Percentiles rank a stretch among this genome's conserved stretches.
phyloP scores from a whole-genome alignment of 2,888 invertebrate genomes.

The Loripinus fragilis region DNA sequence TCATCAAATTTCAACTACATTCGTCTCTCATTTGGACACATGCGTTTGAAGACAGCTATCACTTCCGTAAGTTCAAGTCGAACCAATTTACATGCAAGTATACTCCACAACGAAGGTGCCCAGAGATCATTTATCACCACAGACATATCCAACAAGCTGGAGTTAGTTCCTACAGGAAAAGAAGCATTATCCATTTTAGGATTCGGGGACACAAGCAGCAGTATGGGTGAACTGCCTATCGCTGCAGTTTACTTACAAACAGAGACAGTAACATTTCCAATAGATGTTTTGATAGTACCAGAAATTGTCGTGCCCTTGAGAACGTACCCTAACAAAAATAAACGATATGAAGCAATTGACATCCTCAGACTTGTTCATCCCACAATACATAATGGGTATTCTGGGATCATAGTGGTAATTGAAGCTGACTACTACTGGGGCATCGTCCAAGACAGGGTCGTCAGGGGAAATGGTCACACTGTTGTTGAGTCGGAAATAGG shows the following conservation, averaged over 20 bases:
- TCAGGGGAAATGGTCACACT: constrained; percentile 15
- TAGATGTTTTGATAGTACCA: neutral
- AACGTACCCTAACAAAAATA: too few species aligned
- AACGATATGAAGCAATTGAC: too few species aligned
- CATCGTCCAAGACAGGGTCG: constrained; percentile 2
- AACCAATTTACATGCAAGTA: too few species aligned
- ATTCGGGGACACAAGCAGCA: too few species aligned
- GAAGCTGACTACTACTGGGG: neutral
- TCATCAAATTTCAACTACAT: neutral
- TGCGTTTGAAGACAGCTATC: too few species aligned
- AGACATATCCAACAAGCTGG: too few species aligned
- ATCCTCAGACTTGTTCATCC: neutral
- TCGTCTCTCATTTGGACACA: neutral
- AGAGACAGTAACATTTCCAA: neutral
- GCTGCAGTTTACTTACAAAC: neutral
- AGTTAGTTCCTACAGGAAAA: too few species aligned
- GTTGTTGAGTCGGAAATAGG: constrained; percentile 1
- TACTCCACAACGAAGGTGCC: too few species aligned
- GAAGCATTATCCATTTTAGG: too few species aligned
- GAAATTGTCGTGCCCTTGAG: neutral
- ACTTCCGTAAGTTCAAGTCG: too few species aligned
- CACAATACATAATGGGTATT: constrained; percentile 2
- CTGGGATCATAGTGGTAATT: constrained; percentile 1
- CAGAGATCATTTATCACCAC: too few species aligned
- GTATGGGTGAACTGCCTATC: too few species aligned